Base-by-base conservation (phyloP, 2,113 vertebrate genomes). In the Crotalus tigris region DNA sequence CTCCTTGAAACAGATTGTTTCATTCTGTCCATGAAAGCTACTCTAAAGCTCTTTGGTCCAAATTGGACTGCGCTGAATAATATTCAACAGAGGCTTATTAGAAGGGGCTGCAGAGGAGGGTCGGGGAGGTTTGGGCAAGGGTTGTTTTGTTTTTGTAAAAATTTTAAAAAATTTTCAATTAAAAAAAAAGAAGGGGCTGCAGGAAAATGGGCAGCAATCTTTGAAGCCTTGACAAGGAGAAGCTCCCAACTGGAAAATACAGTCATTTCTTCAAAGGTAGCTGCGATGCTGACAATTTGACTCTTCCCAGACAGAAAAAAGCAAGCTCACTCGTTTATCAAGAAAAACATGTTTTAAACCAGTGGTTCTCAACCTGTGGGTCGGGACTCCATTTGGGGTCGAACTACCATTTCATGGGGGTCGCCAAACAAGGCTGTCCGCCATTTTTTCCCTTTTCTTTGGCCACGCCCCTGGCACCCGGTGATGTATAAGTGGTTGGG, bases 31-130 rank as follows among this genome's bases (percentile, higher is more conserved):
- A n/a, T 33, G 54, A 93, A 95, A 88, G 94, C 87, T 88, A 93
- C 90, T 81, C 87, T 8, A 93, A 95, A 97, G 95, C 96, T 94
- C 97, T 96, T 97, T 97, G 92, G 95, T 95, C 94, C 96, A 92
- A 95, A 93, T 91, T 53, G 94, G 96, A 85, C 92, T 92, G 96
- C 69, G 58, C 53, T 51, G 91, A 59, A 93, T 90, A 85, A 58
- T 49, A 49, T 49, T 49, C 1, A 88, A 95, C 81, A 94, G 95
- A 91, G 92, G 49, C n/a, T 92, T 75, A 94, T 95, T 53, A 86
- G 9, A 29, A n/a, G n/a, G n/a, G n/a, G n/a, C n/a, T n/a, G n/a
- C n/a, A n/a, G n/a, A n/a, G n/a, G n/a, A n/a, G n/a, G n/a, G n/a
- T n/a, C n/a, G n/a, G n/a, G n/a, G n/a, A n/a, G n/a, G n/a, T n/a